These are phyloP conservation scores for Argentina silus DNA, from an alignment of 2,797 vertebrate genomes.

Conservation along the genomic window DNA sequence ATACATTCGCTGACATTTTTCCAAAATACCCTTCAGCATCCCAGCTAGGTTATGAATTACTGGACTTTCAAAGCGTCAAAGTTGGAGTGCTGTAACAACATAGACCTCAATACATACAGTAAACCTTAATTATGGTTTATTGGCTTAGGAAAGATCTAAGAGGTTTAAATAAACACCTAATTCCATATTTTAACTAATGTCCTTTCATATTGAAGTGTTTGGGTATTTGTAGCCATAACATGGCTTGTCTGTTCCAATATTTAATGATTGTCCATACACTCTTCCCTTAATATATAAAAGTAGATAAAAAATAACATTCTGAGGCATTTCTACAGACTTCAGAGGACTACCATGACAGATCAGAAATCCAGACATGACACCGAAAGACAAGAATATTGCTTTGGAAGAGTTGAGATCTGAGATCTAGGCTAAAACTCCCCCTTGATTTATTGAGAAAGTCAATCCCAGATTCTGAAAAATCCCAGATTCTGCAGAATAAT, in stretches of 20 bases:
- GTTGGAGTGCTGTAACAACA: background rate
- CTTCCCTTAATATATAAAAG: background rate
- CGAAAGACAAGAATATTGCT: background rate
- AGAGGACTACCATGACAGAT: background rate
- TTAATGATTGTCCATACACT: too few species aligned
- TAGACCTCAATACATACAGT: background rate
- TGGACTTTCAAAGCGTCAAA: background rate
- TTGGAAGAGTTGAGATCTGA: background rate
- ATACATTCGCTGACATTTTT: conserved; percentile 8
- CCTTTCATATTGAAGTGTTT: background rate
- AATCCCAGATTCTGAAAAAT: conserved; percentile 28
- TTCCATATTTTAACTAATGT: background rate
- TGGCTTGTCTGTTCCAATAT: too few species aligned
- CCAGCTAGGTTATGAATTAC: conserved; percentile 1
- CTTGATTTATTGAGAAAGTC: conserved; percentile 30
- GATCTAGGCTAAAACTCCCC: background rate
- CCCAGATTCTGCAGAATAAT: conserved; percentile 27
- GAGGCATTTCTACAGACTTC: background rate
- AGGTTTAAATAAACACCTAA: background rate
- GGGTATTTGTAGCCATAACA: background rate
- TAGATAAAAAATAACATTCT: background rate
- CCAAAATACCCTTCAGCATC: conserved; percentile 7
- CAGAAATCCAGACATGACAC: background rate
- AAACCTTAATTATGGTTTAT: background rate
- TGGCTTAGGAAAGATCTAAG: background rate